These are phyloP conservation scores for Hybognathus amarus DNA, from an alignment of 2,797 vertebrate species.

Conservation along the genomic window DNA sequence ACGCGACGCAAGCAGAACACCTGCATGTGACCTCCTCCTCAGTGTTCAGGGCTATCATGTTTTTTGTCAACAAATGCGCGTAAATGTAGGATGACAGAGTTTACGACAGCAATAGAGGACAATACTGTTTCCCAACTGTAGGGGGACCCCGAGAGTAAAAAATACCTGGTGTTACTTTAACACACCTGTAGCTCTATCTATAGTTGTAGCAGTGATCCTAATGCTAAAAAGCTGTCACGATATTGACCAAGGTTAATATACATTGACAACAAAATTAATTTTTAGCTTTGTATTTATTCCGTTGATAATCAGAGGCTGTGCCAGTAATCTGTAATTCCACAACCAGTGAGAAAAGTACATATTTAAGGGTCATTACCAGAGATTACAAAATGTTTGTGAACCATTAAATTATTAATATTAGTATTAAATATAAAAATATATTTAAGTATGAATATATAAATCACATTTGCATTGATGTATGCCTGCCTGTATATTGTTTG, in stretches of 20 bases:
- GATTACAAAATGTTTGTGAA: not conserved
- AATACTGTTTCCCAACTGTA: too few relatives aligned
- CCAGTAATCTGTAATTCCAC: not conserved
- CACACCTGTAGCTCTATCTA: not conserved
- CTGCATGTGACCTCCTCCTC: too few relatives aligned
- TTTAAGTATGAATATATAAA: not conserved
- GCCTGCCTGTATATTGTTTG: not conserved
- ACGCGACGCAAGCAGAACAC: too few relatives aligned
- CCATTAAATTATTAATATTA: too few relatives aligned
- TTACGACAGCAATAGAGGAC: too few relatives aligned
- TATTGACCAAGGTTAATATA: not conserved
- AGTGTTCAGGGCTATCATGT: too few relatives aligned
- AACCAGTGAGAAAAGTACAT: not conserved
- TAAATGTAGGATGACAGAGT: too few relatives aligned
- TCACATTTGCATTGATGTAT: not conserved
- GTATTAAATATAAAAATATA: not conserved
- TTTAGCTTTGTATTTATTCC: not conserved
- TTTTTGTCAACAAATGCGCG: too few relatives aligned
- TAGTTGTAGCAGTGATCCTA: not conserved
- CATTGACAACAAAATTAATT: not conserved
- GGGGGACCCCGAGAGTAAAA: too few relatives aligned
- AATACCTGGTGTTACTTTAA: too few relatives aligned
- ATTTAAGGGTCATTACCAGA: not conserved
- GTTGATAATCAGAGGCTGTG: not conserved
- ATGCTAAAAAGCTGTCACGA: not conserved